Evolutionary conservation across 2,113 vertebrate species (phyloP).

Genomic region (Martes martes): DNA sequence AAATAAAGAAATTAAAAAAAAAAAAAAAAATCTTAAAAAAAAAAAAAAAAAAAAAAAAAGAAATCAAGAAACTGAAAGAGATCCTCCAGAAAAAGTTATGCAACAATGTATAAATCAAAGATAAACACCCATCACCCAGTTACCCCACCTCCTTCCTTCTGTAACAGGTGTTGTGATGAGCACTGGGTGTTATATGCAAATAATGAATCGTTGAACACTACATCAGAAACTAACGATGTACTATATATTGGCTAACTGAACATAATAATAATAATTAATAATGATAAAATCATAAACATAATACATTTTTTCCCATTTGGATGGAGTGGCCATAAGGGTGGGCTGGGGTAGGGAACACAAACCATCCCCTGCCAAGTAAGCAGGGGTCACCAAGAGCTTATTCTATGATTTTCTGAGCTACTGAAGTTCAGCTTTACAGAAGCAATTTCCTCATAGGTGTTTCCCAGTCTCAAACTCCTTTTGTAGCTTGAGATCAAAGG

Average conservation of each 20-base stretch:
- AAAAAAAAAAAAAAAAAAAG: no score
- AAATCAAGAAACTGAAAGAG: conserved; percentile 3
- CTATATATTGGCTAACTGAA: no score
- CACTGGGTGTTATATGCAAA: no score
- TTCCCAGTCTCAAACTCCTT: conserved; percentile 3
- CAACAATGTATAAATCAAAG: conserved; percentile 25
- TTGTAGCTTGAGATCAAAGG: conserved; percentile 27
- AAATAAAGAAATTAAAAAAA: no score
- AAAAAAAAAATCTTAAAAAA: no score
- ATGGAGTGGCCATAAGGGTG: neutral
- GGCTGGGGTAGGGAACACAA: neutral
- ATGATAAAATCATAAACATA: neutral
- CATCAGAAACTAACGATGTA: no score
- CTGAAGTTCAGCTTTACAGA: conserved; percentile 6
- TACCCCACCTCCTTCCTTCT: neutral
- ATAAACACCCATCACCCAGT: neutral
- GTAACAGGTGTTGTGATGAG: no score
- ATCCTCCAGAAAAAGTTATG: conserved; percentile 5
- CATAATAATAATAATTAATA: no score
- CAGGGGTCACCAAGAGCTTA: neutral
- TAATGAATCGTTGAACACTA: no score
- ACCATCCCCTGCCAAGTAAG: neutral
- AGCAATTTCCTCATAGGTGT: neutral
- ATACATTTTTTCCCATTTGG: neutral
- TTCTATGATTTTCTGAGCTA: conserved; percentile 42